These are phyloP conservation scores for Pammene fasciana DNA, from an alignment of 2,888 invertebrate species.

Conservation along the genomic window DNA sequence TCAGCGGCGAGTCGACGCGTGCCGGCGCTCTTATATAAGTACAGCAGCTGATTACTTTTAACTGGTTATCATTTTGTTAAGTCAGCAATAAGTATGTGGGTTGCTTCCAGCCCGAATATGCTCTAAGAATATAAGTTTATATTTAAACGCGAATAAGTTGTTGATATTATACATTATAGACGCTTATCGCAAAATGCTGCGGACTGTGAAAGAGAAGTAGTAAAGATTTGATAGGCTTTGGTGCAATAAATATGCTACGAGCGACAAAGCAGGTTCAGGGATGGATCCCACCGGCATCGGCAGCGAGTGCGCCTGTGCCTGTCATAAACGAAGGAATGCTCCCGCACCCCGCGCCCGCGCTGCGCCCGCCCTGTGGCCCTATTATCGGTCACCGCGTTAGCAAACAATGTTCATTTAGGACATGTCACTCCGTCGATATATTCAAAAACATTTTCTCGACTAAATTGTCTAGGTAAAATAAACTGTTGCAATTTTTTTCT, in stretches of 20 bases:
- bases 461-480: not conserved
- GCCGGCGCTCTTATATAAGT: conserved; percentile 62
- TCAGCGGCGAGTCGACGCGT: conserved; percentile 66
- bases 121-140: not conserved
- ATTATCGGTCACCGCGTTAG: conserved; percentile 62
- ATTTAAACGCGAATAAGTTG: not conserved
- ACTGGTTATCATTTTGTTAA: conserved; percentile 47
- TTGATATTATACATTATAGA: not conserved
- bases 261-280: conserved; percentile 50
- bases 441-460: conserved; percentile 10
- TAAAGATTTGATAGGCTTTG: conserved; percentile 49
- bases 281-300: conserved; percentile 49
- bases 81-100: conserved; percentile 36
- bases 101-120: conserved; percentile 13
- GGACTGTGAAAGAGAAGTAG: conserved; percentile 41
- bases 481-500: not conserved
- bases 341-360: conserved; percentile 49
- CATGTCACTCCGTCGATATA: conserved; percentile 38
- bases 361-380: conserved; percentile 49
- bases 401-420: conserved; percentile 54
- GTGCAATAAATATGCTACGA: conserved; percentile 52
- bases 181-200: conserved; percentile 40
- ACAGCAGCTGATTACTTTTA: conserved; percentile 54
- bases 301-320: conserved; percentile 54
- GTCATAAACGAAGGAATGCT: conserved; percentile 68